Conservation (phyloP, 2,797 vertebrate genomes). For the Macrochelys suwanniensis region DNA sequence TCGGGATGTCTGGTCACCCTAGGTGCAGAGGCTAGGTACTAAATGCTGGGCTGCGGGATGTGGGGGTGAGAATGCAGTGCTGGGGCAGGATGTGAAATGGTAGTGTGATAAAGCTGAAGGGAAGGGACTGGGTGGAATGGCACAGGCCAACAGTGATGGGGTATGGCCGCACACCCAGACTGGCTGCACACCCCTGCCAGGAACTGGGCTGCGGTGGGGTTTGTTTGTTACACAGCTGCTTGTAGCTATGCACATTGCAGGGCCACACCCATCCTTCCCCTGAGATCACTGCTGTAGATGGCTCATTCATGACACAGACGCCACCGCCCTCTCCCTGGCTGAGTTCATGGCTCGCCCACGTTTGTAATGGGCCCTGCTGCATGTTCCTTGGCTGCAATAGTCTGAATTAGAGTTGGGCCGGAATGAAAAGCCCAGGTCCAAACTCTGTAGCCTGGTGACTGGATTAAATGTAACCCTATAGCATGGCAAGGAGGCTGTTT, state of each 20-base stretch:
- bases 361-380: neutral
- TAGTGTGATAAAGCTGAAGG: neutral
- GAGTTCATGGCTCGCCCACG: neutral
- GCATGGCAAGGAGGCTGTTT: neutral
- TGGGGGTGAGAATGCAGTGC: neutral
- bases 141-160: neutral
- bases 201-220: neutral
- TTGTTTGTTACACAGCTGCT: neutral
- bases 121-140: neutral
- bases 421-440: neutral
- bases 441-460: neutral
- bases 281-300: neutral
- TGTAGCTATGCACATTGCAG: neutral
- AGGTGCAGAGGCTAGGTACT: neutral
- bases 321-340: neutral
- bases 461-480: neutral
- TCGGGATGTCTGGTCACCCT: no score
- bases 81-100: neutral
- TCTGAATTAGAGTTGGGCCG: neutral
- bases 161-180: neutral
- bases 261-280: neutral
- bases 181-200: neutral
- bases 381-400: neutral
- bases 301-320: neutral
- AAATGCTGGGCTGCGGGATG: neutral